Evolutionary conservation across 2,888 invertebrate genomes (phyloP), one percentile per base, ranked within the genome.

Genomic region (Conus canariensis): DNA sequence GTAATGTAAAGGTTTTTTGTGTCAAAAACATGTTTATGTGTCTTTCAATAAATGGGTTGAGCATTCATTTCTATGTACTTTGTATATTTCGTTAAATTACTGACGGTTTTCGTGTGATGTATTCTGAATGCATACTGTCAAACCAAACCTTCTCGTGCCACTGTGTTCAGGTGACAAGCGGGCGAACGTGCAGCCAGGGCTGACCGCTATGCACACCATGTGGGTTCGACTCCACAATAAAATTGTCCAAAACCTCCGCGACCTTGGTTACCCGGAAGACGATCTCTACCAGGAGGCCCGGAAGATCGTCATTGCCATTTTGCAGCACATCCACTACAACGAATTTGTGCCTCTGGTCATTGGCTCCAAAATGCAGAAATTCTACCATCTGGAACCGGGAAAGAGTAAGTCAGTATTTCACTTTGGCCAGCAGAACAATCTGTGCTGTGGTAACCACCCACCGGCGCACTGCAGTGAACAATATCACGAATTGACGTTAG

Each of bases 291-390:
- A 88, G 80, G 45, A 58, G n/a, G 58, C 88, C 12, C 80, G 88
- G 22, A 88, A 80, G 45, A 80, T 88, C n/a, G 88, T 88, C 25
- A 60, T 58, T 19, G 88, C 60, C 60, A 59, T 88, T 30, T 14
- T 80, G 22, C 91, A 91, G 70, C 67, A 82, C 64, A 91, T 91
- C 85, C 80, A 89, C 67, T 91, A 88, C 88, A 70, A 85, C 22
- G 87, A 87, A 8, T 91, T 82, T 58, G 77, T 91, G 67, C 91
- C 91, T 9, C 1, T 80, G 6, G 58, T 91, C n/a, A 64, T 91
- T 12, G 90, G 90, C 12, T 45, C 70, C 10, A 70, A 22, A 16
- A 14, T 58, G n/a, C 14, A 14, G 19, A 19, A 12, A 16, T 19
- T 87, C 25, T 87, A 83, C n/a, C 7, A 10, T 8, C 89, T 89